Percentiles rank a stretch among this genome's conserved stretches.
These are phyloP conservation scores for Teleogryllus occipitalis DNA, from an alignment of 1,140 invertebrate genomes.

Conservation along the genomic window DNA sequence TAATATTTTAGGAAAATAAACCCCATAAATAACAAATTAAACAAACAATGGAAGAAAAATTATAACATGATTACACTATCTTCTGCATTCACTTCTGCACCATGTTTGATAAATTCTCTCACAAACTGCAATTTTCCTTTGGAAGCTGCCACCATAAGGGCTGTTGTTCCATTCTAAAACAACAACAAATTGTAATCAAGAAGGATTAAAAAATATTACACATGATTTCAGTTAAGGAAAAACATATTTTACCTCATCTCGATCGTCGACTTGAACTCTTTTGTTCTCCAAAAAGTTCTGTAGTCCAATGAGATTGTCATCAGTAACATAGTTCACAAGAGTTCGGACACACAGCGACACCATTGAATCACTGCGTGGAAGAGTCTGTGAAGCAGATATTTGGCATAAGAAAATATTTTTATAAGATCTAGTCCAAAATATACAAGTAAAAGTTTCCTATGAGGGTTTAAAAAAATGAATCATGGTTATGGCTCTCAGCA, in stretches of 20 bases:
- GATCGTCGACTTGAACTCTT: conserved; percentile 75
- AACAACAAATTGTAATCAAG: conserved; percentile 16
- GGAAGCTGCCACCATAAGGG: conserved; percentile 78
- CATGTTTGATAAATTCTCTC: conserved; percentile 69
- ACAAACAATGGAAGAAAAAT: neutral
- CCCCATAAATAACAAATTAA: no score
- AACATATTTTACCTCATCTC: conserved; percentile 63
- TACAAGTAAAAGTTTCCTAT: no score
- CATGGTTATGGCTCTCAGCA: no score
- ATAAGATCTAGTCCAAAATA: no score
- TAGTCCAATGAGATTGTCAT: conserved; percentile 69
- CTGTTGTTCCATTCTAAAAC: conserved; percentile 78
- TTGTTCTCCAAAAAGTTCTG: conserved; percentile 74
- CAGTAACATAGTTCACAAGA: conserved; percentile 67
- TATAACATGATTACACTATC: conserved; percentile 52
- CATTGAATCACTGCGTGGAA: conserved; percentile 70
- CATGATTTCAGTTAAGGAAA: neutral
- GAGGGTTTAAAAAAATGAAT: no score
- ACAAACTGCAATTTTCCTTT: conserved; percentile 75
- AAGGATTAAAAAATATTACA: conserved; percentile 7
- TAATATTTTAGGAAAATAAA: neutral
- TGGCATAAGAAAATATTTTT: no score
- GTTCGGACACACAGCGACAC: conserved; percentile 74
- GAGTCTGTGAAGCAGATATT: conserved; percentile 39
- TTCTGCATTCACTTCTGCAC: conserved; percentile 82